Percentiles rank a stretch among this genome's conserved stretches.
Evolutionary conservation across 2,888 invertebrate species (phyloP).

Genomic region (Phytoseiulus persimilis): DNA sequence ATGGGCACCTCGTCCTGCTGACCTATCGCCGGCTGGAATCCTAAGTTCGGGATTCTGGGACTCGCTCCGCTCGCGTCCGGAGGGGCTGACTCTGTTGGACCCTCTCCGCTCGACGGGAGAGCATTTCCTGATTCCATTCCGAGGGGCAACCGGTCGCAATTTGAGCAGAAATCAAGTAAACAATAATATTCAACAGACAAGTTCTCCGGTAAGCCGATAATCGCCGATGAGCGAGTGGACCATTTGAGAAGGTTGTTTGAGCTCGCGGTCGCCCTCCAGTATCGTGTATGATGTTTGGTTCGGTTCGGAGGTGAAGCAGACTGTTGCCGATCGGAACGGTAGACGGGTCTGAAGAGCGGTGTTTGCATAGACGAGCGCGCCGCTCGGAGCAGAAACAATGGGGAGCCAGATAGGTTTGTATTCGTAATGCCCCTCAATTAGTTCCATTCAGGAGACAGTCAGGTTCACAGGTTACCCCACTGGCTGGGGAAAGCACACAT

Average conservation of each 20-base stretch:
- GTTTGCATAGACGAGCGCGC: not conserved
- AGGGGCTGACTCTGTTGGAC: too few species aligned
- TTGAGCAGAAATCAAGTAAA: too few species aligned
- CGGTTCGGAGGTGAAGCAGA: not conserved
- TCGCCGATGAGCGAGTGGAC: not conserved
- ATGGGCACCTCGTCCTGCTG: too few species aligned
- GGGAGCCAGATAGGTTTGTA: not conserved
- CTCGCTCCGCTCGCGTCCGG: too few species aligned
- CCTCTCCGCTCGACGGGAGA: too few species aligned
- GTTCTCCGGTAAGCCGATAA: not conserved
- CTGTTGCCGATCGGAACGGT: not conserved
- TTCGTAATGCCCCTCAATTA: conserved; percentile 5
- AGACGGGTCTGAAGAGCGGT: not conserved
- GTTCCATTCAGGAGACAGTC: not conserved
- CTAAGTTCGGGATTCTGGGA: too few species aligned
- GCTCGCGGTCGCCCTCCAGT: not conserved
- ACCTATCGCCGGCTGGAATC: too few species aligned
- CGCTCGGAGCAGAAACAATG: not conserved
- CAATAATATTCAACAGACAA: too few species aligned
- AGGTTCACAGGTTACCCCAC: not conserved
- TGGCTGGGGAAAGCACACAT: not conserved
- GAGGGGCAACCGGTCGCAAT: too few species aligned
- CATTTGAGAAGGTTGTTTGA: not conserved
- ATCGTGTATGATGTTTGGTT: not conserved
- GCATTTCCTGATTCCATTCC: too few species aligned